A percentile compares a stretch with the other conserved stretches of the same genome.
These are phyloP conservation scores for Orestias chungarensis DNA, from an alignment of 2,797 vertebrate species.

Conservation along the genomic window DNA sequence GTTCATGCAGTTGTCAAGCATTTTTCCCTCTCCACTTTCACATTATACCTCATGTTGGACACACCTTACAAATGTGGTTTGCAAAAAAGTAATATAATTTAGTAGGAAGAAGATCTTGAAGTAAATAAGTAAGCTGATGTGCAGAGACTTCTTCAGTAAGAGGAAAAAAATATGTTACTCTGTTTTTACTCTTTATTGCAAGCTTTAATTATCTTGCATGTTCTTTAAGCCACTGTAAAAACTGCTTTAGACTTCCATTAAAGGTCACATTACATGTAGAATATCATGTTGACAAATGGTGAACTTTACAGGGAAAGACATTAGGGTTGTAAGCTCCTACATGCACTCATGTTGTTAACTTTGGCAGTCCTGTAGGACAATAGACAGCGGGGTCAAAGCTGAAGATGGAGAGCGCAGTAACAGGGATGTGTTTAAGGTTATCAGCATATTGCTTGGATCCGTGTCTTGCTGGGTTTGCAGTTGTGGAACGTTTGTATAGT, in stretches of 20 bases:
- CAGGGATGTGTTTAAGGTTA: conserved; percentile 1
- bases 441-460: too few species aligned
- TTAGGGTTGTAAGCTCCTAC: conserved; percentile 34
- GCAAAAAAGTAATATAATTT: not conserved
- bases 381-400: conserved; percentile 21
- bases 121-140: conserved; percentile 8
- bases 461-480: not conserved
- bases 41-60: conserved; percentile 27
- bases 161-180: conserved; percentile 47
- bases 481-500: not conserved
- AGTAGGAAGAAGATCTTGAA: not conserved
- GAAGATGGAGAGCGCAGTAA: not conserved
- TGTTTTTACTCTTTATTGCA: conserved; percentile 29
- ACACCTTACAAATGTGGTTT: conserved; percentile 9
- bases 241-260: not conserved
- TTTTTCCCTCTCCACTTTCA: conserved; percentile 51
- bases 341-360: conserved; percentile 34
- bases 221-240: conserved; percentile 43
- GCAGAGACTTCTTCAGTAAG: too few species aligned
- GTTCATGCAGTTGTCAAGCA: conserved; percentile 53
- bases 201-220: conserved; percentile 56
- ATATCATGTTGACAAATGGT: conserved; percentile 58
- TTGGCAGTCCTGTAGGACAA: conserved; percentile 20
- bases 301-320: conserved; percentile 41
- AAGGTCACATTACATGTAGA: conserved; percentile 38